phyloP scores from a whole-genome alignment of 1,140 invertebrate species.

The Papilio glaucus region DNA sequence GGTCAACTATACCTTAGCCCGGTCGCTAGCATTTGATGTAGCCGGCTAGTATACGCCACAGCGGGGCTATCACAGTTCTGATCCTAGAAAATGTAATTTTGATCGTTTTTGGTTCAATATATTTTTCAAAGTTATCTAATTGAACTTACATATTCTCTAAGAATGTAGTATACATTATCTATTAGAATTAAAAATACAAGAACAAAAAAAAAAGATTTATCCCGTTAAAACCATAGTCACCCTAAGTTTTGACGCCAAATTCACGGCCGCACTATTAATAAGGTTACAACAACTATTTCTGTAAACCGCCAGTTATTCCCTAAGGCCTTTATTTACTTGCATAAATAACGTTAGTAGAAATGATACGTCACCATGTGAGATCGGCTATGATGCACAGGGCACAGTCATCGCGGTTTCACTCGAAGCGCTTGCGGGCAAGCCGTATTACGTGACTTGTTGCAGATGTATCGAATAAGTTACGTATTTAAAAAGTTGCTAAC shows the following conservation, averaged over 20 bases:
- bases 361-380: constrained; percentile 1
- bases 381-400: neutral
- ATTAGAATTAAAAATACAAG: neutral
- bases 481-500: neutral
- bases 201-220: constrained; percentile 12
- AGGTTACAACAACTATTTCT: constrained; percentile 37
- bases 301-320: constrained; percentile 49
- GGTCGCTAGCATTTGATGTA: too few species aligned
- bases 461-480: neutral
- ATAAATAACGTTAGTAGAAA: constrained; percentile 37
- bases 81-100: too few species aligned
- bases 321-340: constrained; percentile 43
- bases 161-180: too few species aligned
- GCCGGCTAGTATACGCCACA: too few species aligned
- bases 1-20: too few species aligned
- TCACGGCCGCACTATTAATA: constrained; percentile 44
- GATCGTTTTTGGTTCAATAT: too few species aligned
- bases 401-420: neutral
- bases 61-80: too few species aligned
- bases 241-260: constrained; percentile 47
- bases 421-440: neutral
- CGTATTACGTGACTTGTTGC: neutral
- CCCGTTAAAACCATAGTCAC: constrained; percentile 38
- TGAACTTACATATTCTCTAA: too few species aligned
- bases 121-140: too few species aligned